Conservation (phyloP, 2,113 vertebrate genomes). For the Ctenomys sociabilis region DNA sequence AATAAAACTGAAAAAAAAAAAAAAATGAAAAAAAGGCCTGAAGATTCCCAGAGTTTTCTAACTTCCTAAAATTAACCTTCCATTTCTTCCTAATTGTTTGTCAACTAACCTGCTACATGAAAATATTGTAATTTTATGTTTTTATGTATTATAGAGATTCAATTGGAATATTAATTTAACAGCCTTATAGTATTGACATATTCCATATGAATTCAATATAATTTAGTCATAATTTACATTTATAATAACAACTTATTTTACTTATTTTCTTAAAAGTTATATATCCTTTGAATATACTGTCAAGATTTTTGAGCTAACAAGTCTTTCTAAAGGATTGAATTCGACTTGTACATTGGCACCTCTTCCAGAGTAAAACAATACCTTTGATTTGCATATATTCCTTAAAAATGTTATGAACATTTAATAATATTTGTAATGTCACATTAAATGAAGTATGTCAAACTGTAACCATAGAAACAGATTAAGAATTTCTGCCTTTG, state of each 20-base stretch:
- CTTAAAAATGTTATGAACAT: constrained; percentile 47
- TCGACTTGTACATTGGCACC: neutral
- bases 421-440: neutral
- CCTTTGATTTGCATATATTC: constrained; percentile 12
- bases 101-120: neutral
- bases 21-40: neutral
- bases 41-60: neutral
- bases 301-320: neutral
- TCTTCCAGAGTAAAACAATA: constrained; percentile 13
- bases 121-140: constrained; percentile 6
- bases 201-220: constrained; percentile 48
- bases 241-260: constrained; percentile 26
- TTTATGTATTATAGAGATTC: neutral
- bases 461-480: neutral
- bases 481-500: neutral
- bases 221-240: constrained; percentile 46
- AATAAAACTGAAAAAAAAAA: neutral
- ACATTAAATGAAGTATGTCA: constrained; percentile 18
- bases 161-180: constrained; percentile 18
- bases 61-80: neutral
- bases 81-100: neutral
- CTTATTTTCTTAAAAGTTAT: constrained; percentile 33
- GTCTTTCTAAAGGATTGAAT: constrained; percentile 23
- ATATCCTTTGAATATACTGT: neutral
- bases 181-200: neutral